Percentiles rank a stretch among this genome's conserved stretches.
Conservation (phyloP, 2,797 vertebrate species). For the Liasis olivaceus region DNA sequence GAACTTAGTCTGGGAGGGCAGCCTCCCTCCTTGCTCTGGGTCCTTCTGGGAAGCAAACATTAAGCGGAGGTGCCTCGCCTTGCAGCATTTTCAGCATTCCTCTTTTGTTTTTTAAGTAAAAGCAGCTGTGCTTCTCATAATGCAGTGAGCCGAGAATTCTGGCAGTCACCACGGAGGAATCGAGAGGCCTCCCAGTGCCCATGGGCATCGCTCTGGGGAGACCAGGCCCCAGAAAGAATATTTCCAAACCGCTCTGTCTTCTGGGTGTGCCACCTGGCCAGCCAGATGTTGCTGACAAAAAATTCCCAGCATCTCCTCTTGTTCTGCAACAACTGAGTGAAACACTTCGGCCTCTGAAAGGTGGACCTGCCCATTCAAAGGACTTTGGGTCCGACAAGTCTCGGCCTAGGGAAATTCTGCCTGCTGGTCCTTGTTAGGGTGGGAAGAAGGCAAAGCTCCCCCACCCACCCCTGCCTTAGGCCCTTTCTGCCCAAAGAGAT, state of each 20-base stretch:
- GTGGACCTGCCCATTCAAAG: background rate
- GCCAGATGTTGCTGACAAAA: background rate
- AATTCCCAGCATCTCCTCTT: background rate
- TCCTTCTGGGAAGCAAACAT: background rate
- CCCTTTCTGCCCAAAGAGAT: no score
- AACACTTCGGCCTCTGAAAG: background rate
- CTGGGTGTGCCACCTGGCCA: background rate
- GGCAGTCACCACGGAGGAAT: background rate
- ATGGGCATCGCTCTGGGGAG: background rate
- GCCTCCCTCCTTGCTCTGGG: background rate
- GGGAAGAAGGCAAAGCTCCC: background rate
- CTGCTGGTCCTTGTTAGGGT: background rate
- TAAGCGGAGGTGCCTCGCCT: background rate
- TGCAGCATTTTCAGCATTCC: background rate
- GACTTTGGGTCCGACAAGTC: background rate
- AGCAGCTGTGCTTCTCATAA: background rate
- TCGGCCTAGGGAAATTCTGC: background rate
- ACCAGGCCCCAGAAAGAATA: background rate
- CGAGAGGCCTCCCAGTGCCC: background rate
- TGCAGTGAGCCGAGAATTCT: background rate
- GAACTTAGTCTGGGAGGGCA: no score
- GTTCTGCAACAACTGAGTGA: background rate
- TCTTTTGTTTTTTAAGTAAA: background rate
- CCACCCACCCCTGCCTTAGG: background rate
- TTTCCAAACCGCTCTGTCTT: background rate